A percentile compares a stretch with the other conserved stretches of the same genome.
Evolutionary conservation across 2,888 invertebrate species (phyloP).

Genomic region (Leptinotarsa rubiginosa): DNA sequence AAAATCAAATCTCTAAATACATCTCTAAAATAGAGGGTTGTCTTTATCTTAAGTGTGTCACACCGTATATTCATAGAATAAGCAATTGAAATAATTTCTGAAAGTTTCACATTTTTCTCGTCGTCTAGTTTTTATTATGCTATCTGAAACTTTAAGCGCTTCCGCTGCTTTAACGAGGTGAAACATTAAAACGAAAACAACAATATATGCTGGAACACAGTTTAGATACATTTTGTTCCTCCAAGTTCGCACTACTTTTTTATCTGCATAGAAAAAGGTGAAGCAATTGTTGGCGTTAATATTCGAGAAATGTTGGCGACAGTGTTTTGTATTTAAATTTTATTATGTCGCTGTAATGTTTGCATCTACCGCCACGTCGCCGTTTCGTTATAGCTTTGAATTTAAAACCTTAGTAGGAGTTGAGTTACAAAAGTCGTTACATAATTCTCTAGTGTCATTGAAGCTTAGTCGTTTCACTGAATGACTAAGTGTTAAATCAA

Average conservation of each 20-base stretch:
- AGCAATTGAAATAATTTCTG: too few relatives aligned
- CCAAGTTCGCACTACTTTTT: not conserved
- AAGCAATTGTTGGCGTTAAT: not conserved
- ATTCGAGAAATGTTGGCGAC: conserved; percentile 10
- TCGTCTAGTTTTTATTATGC: not conserved
- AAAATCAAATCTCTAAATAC: too few relatives aligned
- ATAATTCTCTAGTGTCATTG: conserved; percentile 3
- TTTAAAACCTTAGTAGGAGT: conserved; percentile 24
- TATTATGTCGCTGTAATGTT: conserved; percentile 4
- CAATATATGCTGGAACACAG: not conserved
- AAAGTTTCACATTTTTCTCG: not conserved
- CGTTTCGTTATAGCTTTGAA: conserved; percentile 1
- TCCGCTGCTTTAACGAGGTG: not conserved
- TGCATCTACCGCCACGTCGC: not conserved
- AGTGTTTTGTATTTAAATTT: conserved; percentile 7
- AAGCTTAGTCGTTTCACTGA: not conserved
- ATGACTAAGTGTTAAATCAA: not conserved
- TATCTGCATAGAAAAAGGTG: conserved; percentile 4
- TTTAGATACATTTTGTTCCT: not conserved
- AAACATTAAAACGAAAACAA: not conserved
- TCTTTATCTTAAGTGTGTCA: too few relatives aligned
- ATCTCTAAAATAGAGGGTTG: too few relatives aligned
- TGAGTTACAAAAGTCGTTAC: conserved; percentile 21
- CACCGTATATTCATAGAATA: too few relatives aligned
- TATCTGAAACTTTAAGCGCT: not conserved